phyloP scores from a whole-genome alignment of 1,140 invertebrate genomes.

The Drosophila ironensis region DNA sequence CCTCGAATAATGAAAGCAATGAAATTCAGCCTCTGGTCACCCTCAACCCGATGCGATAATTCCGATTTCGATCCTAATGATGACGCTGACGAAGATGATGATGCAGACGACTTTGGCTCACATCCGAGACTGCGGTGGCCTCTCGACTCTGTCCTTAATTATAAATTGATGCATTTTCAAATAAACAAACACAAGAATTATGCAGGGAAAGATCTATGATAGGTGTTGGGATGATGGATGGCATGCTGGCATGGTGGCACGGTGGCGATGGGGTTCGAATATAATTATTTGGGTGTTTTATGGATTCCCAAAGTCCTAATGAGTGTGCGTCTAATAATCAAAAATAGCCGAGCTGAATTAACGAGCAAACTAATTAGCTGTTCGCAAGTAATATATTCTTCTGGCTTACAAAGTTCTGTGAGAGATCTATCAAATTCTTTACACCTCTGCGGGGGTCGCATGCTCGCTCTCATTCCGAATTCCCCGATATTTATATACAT shows the following conservation, averaged over 20 bases:
- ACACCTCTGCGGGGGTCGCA: constrained; percentile 11
- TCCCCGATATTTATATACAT: background rate
- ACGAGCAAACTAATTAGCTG: background rate
- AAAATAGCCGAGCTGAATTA: background rate
- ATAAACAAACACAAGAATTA: constrained; percentile 55
- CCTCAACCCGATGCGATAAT: constrained; percentile 29
- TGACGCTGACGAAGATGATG: constrained; percentile 34
- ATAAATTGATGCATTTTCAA: constrained; percentile 69
- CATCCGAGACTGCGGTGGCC: constrained; percentile 37
- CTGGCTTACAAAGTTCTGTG: background rate
- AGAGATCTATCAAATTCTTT: background rate
- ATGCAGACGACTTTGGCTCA: constrained; percentile 65
- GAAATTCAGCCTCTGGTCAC: constrained; percentile 4
- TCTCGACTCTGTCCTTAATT: constrained; percentile 71
- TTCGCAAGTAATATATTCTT: background rate
- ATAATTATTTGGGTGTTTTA: constrained; percentile 8
- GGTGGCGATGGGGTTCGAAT: constrained; percentile 6
- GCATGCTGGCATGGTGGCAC: too few species aligned
- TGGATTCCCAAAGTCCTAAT: constrained; percentile 10
- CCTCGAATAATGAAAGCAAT: background rate
- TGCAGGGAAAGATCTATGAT: constrained; percentile 33
- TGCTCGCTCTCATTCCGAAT: background rate
- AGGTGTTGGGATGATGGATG: constrained; percentile 14
- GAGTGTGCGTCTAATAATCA: constrained; percentile 6
- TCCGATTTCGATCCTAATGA: background rate